These are phyloP conservation scores for Alosa sapidissima DNA, from an alignment of 2,797 vertebrate genomes.

Conservation along the genomic window DNA sequence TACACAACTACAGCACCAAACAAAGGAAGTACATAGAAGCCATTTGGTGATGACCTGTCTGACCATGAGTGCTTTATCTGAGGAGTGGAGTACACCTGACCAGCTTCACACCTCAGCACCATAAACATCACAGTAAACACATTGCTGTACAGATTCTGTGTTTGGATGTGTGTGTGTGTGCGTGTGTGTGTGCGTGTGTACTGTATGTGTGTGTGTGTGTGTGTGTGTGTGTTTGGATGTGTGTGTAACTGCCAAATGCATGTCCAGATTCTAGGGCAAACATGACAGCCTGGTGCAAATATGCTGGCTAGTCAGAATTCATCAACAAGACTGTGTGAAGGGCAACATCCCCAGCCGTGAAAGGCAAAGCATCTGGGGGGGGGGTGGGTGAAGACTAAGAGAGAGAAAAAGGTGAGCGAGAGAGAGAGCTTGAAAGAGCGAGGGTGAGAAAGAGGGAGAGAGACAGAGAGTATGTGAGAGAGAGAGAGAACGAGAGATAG, in stretches of 20 bases:
- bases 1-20: not conserved
- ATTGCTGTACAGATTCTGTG: no score
- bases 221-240: no score
- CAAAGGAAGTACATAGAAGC: not conserved
- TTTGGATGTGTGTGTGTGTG: no score
- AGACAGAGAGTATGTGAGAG: not conserved
- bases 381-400: not conserved
- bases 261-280: slow-evolving; percentile 48
- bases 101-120: no score
- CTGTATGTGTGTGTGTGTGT: not conserved
- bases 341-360: slow-evolving; percentile 31
- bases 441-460: not conserved
- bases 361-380: no score
- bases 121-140: no score
- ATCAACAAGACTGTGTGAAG: slow-evolving; percentile 44
- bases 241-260: not conserved
- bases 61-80: not conserved
- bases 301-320: slow-evolving; percentile 47
- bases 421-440: not conserved
- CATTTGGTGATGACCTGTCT: not conserved
- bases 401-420: no score
- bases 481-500: not conserved
- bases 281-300: slow-evolving; percentile 40
- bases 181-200: not conserved
- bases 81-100: not conserved